Percentiles rank a stretch among this genome's conserved stretches.
Conservation (phyloP, 2,113 vertebrate species). For the Channa maculata region DNA sequence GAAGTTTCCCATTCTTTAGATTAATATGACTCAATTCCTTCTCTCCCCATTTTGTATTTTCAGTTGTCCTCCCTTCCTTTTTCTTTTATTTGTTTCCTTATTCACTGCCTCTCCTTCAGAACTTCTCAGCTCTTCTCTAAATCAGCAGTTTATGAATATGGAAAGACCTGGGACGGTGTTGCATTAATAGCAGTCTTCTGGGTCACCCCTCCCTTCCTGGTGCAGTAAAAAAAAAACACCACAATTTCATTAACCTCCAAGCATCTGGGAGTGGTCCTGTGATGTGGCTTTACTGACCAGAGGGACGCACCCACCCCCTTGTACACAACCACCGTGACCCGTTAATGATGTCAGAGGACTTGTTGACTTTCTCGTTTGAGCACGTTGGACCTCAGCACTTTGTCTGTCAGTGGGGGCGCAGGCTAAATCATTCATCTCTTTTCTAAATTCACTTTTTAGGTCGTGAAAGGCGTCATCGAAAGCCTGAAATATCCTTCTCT, state of each 20-base stretch:
- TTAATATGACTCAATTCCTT: not conserved
- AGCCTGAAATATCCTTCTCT: slow-evolving; percentile 66
- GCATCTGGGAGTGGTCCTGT: slow-evolving; percentile 37
- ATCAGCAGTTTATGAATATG: slow-evolving; percentile 67
- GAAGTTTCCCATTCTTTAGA: no score
- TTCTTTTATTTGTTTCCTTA: not conserved
- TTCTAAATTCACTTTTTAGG: slow-evolving; percentile 69
- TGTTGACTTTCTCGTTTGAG: slow-evolving; percentile 44
- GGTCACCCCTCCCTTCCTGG: slow-evolving; percentile 58
- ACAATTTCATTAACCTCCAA: slow-evolving; percentile 54
- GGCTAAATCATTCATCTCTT: not conserved
- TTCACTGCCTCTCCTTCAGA: not conserved
- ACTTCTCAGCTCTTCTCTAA: slow-evolving; percentile 17
- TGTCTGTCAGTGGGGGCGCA: not conserved
- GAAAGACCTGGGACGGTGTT: slow-evolving; percentile 49
- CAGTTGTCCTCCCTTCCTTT: not conserved
- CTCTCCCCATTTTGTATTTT: not conserved
- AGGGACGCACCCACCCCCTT: not conserved
- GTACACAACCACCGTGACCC: not conserved
- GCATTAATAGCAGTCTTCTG: slow-evolving; percentile 66
- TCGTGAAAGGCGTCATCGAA: slow-evolving; percentile 58
- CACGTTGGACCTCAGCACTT: slow-evolving; percentile 35
- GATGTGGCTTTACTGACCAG: slow-evolving; percentile 32
- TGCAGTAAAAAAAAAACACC: not conserved
- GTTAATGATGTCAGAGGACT: slow-evolving; percentile 12